These are phyloP conservation scores for Ceratitis capitata DNA, from an alignment of 1,140 invertebrate species.

Conservation along the genomic window DNA sequence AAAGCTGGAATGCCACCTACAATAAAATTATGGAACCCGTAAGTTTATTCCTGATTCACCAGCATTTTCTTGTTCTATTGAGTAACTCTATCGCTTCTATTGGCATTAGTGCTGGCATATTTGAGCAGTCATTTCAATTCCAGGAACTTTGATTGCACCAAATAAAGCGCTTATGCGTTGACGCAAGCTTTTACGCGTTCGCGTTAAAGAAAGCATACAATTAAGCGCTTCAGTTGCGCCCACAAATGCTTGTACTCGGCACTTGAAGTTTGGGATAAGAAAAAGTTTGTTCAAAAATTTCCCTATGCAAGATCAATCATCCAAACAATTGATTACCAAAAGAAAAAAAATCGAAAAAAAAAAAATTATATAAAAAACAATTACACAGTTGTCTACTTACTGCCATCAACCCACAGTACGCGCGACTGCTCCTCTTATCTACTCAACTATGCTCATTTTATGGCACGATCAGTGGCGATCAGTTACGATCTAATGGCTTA, in stretches of 20 bases:
- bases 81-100: not conserved
- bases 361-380: too few relatives aligned
- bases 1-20: not conserved
- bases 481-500: too few relatives aligned
- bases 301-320: constrained; percentile 16
- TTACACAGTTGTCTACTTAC: not conserved
- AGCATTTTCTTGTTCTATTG: not conserved
- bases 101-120: not conserved
- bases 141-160: not conserved
- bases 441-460: not conserved
- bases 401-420: not conserved
- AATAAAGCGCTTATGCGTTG: not conserved
- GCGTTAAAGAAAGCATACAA: not conserved
- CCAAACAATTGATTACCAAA: not conserved
- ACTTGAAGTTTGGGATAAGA: not conserved
- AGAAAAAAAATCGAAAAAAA: too few relatives aligned
- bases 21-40: too few relatives aligned
- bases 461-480: not conserved
- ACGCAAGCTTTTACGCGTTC: too few relatives aligned
- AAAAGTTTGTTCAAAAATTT: not conserved
- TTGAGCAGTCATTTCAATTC: not conserved
- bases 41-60: not conserved
- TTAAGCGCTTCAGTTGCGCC: not conserved
- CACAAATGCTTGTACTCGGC: not conserved
- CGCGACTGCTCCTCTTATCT: constrained; percentile 19